Percentiles rank a stretch among this genome's conserved stretches.
Evolutionary conservation across 2,888 invertebrate genomes (phyloP).

Genomic region (Rhodophaea formosa): DNA sequence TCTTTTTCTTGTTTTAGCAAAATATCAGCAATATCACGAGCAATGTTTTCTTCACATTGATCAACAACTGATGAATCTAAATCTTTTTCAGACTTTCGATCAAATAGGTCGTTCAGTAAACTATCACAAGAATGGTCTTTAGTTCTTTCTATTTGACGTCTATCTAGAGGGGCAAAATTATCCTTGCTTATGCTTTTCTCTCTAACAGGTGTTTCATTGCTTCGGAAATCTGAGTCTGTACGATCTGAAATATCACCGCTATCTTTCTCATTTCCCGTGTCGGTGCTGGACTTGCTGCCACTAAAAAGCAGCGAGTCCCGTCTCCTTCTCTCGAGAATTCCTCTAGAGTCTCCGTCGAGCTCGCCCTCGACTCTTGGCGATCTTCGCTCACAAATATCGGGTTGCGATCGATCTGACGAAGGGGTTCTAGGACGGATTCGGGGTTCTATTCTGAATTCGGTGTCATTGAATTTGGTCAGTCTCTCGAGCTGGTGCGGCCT

Average conservation of each 20-base stretch:
- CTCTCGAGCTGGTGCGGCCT: slow-evolving; percentile 12
- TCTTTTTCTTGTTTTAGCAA: slow-evolving; percentile 45
- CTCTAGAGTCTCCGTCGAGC: slow-evolving; percentile 42
- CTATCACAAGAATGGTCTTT: slow-evolving; percentile 22
- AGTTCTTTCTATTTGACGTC: slow-evolving; percentile 23
- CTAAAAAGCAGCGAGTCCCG: slow-evolving; percentile 28
- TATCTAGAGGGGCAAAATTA: slow-evolving; percentile 19
- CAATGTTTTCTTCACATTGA: slow-evolving; percentile 40
- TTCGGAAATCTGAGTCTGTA: slow-evolving; percentile 36
- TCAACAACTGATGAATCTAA: slow-evolving; percentile 12
- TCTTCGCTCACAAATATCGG: slow-evolving; percentile 38
- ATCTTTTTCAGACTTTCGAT: slow-evolving; percentile 21
- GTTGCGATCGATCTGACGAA: slow-evolving; percentile 44
- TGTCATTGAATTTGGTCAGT: slow-evolving; percentile 44
- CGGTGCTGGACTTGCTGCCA: slow-evolving; percentile 36
- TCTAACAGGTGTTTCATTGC: slow-evolving; percentile 28
- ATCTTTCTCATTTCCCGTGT: slow-evolving; percentile 38
- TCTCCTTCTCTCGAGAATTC: slow-evolving; percentile 53
- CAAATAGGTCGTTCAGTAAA: slow-evolving; percentile 6
- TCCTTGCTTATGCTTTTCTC: slow-evolving; percentile 18
- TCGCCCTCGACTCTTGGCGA: slow-evolving; percentile 42
- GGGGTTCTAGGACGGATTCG: slow-evolving; percentile 81
- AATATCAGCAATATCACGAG: slow-evolving; percentile 46
- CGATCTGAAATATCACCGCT: slow-evolving; percentile 38
- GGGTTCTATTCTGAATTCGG: slow-evolving; percentile 46